Conservation (phyloP, 2,113 vertebrate genomes). For the Tor tambroides region DNA sequence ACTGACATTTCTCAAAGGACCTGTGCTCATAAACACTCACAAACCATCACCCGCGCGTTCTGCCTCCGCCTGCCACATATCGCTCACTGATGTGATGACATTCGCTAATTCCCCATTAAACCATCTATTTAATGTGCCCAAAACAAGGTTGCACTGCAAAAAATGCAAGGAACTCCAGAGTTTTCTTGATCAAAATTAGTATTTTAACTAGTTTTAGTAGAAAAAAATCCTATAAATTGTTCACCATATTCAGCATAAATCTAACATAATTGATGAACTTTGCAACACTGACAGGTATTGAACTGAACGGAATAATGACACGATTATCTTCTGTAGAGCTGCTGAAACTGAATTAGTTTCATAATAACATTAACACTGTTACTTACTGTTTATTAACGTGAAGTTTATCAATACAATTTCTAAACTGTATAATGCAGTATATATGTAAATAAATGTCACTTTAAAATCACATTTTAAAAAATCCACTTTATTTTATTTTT, state of each 20-base stretch:
- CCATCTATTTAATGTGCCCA: not conserved
- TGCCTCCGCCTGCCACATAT: not conserved
- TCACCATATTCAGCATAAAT: not conserved
- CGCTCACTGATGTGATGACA: not conserved
- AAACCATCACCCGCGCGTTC: conserved; percentile 15
- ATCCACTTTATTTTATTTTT: no score
- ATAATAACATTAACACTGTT: not conserved
- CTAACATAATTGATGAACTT: no score
- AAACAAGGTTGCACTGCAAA: not conserved
- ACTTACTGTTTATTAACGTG: not conserved
- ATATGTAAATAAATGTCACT: no score
- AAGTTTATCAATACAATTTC: not conserved
- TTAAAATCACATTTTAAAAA: no score
- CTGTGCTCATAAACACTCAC: conserved; percentile 43
- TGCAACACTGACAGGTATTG: not conserved
- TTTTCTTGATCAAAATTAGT: not conserved
- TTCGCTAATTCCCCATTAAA: not conserved
- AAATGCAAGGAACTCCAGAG: not conserved
- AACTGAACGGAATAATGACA: not conserved
- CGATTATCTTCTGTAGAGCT: not conserved
- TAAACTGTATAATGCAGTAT: no score
- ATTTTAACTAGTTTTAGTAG: not conserved
- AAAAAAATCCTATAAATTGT: not conserved
- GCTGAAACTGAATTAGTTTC: not conserved
- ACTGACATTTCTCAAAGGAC: conserved; percentile 82